Percentiles rank a stretch among this genome's conserved stretches.
These are phyloP conservation scores for Galaxea fascicularis DNA, from an alignment of 92 coral and sea anemone genomes.

Conservation along the genomic window DNA sequence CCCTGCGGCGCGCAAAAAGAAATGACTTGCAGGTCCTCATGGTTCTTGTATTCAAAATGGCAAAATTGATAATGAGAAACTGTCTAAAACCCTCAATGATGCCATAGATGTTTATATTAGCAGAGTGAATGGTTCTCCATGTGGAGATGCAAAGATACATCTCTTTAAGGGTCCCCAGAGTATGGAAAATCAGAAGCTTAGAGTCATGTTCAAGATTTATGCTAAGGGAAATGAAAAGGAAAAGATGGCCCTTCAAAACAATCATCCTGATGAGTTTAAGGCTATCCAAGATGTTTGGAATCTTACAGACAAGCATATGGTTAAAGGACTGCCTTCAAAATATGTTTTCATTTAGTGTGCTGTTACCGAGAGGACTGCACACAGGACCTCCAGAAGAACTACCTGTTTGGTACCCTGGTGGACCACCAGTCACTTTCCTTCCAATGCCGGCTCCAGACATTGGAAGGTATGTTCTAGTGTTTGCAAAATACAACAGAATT, in stretches of 20 bases:
- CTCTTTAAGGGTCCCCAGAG: conserved; percentile 11
- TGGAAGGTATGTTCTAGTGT: conserved; percentile 30
- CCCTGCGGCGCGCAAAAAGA: no score
- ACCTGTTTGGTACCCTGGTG: conserved; percentile 65
- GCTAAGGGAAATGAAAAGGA: conserved; percentile 54
- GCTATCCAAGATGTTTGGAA: conserved; percentile 66
- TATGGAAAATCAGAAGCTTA: conserved; percentile 24
- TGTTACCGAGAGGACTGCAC: conserved; percentile 36
- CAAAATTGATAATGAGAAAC: background rate
- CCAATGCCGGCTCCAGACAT: conserved; percentile 62
- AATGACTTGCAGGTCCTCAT: no score
- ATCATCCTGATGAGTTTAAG: conserved; percentile 49
- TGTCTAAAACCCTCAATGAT: background rate
- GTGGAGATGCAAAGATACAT: conserved; percentile 2
- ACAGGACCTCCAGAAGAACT: conserved; percentile 32
- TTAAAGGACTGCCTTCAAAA: conserved; percentile 37
- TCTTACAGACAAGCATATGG: conserved; percentile 63
- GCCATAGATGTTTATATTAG: conserved; percentile 28
- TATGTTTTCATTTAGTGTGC: conserved; percentile 53
- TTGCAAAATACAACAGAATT: conserved; percentile 2
- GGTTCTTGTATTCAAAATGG: conserved; percentile 20
- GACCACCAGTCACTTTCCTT: conserved; percentile 57
- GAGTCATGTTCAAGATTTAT: conserved; percentile 50
- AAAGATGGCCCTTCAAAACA: conserved; percentile 45
- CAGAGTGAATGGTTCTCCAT: conserved; percentile 10